Evolutionary conservation across 1,140 invertebrate species (phyloP), one percentile per base, ranked within the genome.

Genomic region (Babylonia areolata): DNA sequence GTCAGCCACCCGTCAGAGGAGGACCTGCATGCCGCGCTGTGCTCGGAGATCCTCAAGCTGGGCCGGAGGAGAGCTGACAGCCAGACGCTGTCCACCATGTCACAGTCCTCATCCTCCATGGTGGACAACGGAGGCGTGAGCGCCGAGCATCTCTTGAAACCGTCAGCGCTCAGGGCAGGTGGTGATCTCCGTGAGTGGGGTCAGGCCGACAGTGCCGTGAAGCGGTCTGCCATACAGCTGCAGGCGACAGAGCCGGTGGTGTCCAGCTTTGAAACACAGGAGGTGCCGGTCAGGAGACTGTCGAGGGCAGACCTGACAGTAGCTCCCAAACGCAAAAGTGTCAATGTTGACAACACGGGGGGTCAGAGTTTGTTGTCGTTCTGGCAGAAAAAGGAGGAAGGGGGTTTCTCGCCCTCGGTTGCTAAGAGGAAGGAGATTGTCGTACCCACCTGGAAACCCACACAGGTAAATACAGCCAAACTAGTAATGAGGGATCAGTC

Each of bases 371-470:
- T 64, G 58, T n/a, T 64, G 58, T 64, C 58, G 20, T 64, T 64
- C 58, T 64, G 58, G 58, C 58, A 64, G 58, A 64, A 64, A n/a
- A 33, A 17, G 78, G 78, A 80, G 78, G 75, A 40, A 17, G 37
- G 23, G 5, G 28, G n/a, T n/a, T n/a, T n/a, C n/a, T n/a, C n/a
- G n/a, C n/a, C n/a, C n/a, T n/a, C n/a, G n/a, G n/a, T n/a, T n/a
- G n/a, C n/a, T n/a, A n/a, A n/a, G n/a, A n/a, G n/a, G n/a, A n/a
- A n/a, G n/a, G n/a, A n/a, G n/a, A n/a, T n/a, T 64, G 58, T 0
- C 2, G 12, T 64, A 12, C 5, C 58, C 58, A 3, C 12, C 58
- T 64, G 58, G 58, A 64, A 64, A 64, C 1, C n/a, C n/a, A n/a
- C 28, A 23, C 58, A 64, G 58, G 5, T 23, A 12, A 64, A 2